Percentiles rank a stretch among this genome's conserved stretches.
Evolutionary conservation across 2,888 invertebrate species (phyloP).

Genomic region (Ectemnius cavifrons): DNA sequence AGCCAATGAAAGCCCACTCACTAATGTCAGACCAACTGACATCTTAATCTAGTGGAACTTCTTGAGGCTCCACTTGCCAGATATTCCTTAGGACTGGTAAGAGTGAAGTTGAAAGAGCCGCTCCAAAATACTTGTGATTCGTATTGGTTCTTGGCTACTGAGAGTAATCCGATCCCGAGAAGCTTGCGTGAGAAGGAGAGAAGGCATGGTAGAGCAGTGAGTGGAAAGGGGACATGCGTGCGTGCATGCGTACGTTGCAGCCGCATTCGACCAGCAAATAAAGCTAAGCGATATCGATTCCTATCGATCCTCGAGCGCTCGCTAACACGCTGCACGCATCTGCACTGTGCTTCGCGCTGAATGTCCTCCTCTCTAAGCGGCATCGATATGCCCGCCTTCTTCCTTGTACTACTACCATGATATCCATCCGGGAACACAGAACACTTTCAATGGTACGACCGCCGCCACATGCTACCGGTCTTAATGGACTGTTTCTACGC

Average conservation of each 20-base stretch:
- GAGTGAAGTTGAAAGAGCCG: too few relatives aligned
- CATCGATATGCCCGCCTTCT: not conserved
- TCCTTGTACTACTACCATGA: slow-evolving; percentile 4
- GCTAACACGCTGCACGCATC: slow-evolving; percentile 19
- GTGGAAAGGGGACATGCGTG: slow-evolving; percentile 19
- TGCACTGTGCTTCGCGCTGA: slow-evolving; percentile 19
- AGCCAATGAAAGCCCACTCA: too few relatives aligned
- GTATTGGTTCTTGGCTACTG: not conserved
- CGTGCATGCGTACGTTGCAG: slow-evolving; percentile 11
- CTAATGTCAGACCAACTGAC: too few relatives aligned
- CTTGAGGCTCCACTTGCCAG: too few relatives aligned
- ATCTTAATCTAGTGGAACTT: too few relatives aligned
- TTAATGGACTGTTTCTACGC: too few relatives aligned
- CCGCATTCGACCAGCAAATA: slow-evolving; percentile 40
- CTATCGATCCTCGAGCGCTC: slow-evolving; percentile 47
- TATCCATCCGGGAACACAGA: slow-evolving; percentile 2
- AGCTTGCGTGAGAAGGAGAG: too few relatives aligned
- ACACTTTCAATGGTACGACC: too few relatives aligned
- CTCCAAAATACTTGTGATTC: not conserved
- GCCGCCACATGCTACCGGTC: too few relatives aligned
- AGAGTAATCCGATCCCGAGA: slow-evolving; percentile 31
- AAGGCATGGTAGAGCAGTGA: too few relatives aligned
- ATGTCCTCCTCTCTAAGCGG: slow-evolving; percentile 16
- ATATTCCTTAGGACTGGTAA: too few relatives aligned
- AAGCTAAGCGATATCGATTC: slow-evolving; percentile 38